These are phyloP conservation scores for Nephrotoma appendiculata DNA, from an alignment of 2,888 invertebrate genomes.

Conservation along the genomic window DNA sequence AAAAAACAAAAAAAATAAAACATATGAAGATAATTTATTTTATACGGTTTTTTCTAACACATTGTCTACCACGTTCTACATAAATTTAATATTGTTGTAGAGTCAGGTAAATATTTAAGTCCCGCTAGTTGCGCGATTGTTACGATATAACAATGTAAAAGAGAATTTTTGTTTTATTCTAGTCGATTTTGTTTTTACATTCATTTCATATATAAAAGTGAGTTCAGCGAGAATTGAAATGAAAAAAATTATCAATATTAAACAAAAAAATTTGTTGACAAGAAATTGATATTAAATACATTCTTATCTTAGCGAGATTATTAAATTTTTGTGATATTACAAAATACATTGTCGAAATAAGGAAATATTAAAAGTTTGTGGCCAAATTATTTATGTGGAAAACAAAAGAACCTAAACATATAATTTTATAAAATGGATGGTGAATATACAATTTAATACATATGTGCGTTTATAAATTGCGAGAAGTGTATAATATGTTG, in stretches of 20 bases:
- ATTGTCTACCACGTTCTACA: neutral
- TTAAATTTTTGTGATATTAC: neutral
- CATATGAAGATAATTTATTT: neutral
- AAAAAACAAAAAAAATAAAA: neutral
- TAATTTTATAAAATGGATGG: neutral
- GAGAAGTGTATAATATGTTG: neutral
- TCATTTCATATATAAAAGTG: neutral
- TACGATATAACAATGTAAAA: neutral
- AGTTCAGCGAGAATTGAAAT: neutral
- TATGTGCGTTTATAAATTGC: neutral
- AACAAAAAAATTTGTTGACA: neutral
- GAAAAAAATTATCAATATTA: neutral
- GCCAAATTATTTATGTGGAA: neutral
- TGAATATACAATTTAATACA: neutral
- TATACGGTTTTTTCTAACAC: neutral
- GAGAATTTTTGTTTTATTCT: neutral
- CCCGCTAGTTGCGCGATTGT: neutral
- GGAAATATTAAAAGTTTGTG: neutral
- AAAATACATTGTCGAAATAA: neutral
- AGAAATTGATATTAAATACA: neutral
- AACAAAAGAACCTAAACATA: neutral
- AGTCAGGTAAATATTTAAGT: neutral
- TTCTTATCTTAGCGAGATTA: neutral
- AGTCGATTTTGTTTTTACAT: neutral
- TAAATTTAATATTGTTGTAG: neutral